A percentile compares a stretch with the other conserved stretches of the same genome.
Conservation (phyloP, 2,113 vertebrate species). For the Otus sunia region DNA sequence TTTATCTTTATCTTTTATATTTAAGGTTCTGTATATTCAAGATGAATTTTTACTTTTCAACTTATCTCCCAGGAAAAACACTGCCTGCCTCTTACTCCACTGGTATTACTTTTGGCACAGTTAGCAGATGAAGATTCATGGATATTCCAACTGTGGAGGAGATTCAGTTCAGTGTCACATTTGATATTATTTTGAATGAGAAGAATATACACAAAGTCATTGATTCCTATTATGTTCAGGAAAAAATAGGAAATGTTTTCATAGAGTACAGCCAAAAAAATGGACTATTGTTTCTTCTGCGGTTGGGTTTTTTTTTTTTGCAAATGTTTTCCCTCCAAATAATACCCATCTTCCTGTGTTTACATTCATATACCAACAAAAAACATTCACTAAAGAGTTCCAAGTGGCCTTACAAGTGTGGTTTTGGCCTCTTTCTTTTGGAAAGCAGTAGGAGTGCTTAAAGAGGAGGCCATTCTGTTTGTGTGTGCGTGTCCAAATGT, state of each 20-base stretch:
- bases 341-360: conserved; percentile 36
- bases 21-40: not conserved
- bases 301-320: conserved; percentile 1
- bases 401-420: not conserved
- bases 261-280: conserved; percentile 13
- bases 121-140: not conserved
- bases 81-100: not conserved
- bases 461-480: not conserved
- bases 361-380: conserved; percentile 17
- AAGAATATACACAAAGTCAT: not conserved
- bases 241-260: conserved; percentile 27
- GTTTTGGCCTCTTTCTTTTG: not conserved
- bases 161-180: not conserved
- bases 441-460: not conserved
- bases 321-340: conserved; percentile 18
- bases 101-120: not conserved
- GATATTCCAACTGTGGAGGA: not conserved
- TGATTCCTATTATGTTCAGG: not conserved
- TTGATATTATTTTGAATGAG: not conserved
- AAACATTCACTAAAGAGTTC: not conserved
- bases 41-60: not conserved
- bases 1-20: not conserved
- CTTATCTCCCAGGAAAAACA: not conserved
- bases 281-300: not conserved
- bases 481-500: rapidly evolving